Evolutionary conservation across 2,797 vertebrate genomes (phyloP), one percentile per base, ranked within the genome.

Genomic region (Ciconia nigra): DNA sequence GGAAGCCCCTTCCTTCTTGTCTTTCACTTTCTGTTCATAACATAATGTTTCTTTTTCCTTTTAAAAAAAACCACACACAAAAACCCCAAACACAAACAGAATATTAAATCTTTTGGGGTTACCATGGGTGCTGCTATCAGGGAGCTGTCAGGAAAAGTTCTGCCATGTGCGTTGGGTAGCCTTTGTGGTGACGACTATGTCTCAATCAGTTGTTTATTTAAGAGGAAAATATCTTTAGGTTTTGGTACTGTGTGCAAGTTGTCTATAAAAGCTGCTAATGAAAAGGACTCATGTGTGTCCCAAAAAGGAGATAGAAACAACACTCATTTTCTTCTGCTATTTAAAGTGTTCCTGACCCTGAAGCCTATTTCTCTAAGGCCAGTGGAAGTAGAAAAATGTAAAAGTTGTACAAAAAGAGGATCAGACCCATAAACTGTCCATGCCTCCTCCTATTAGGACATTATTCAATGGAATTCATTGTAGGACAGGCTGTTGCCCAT

Each of bases 311-410:
- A 89, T 14, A 52, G 44, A 90, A 94, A 3, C 29, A 66, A 19
- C 37, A 16, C 14, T 80, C 19, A 21, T 61, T 93, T 95, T 93
- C 58, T 80, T 82, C 62, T 91, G 55, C 83, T 89, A 33, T 90
- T 94, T 95, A 26, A 91, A 93, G 37, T 24, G 20, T 63, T 94
- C 21, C 44, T 69, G 73, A 81, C 51, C 16, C 54, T 71, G 67
- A 72, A 78, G 44, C 24, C 9, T 78, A 19, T 61, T 92, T 80
- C 25, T 78, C 49, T 87, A 58, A 89, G 82, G 65, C 57, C 2
- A 89, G 4, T 85, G 42, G 86, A 94, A 83, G 83, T 31, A 80
- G 83, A 94, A 93, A 81, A 94, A 92, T 93, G 74, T 97, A 92
- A 81, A 91, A 86, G 63, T 95, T 96, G 47, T 87, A 57, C 55